Conservation (phyloP, 64 coral and sea anemone genomes). For the Orbicella faveolata region DNA sequence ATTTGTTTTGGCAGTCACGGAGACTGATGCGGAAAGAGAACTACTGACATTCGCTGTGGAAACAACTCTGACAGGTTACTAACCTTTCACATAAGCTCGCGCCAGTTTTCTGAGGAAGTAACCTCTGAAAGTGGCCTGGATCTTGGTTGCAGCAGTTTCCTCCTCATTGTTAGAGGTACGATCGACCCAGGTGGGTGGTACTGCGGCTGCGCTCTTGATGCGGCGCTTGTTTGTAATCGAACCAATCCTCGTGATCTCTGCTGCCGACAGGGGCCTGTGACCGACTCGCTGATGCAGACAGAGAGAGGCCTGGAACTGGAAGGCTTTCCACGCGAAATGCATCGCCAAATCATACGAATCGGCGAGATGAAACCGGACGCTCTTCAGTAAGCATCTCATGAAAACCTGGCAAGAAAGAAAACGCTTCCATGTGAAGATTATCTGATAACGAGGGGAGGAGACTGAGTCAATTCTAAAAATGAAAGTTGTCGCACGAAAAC, state of each 20-base stretch:
- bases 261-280: conserved; percentile 80
- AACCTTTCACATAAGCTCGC: conserved; percentile 69
- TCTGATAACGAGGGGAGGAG: no score
- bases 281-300: conserved; percentile 72
- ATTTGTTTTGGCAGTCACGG: no score
- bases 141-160: conserved; percentile 77
- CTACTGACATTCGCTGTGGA: no score
- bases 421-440: neutral
- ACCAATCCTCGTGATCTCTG: conserved; percentile 90
- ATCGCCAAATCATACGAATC: conserved; percentile 77
- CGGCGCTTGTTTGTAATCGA: conserved; percentile 41
- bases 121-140: conserved; percentile 88
- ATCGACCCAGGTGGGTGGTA: conserved; percentile 58
- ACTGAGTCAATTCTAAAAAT: no score
- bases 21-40: no score
- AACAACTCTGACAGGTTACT: neutral
- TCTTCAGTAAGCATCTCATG: conserved; percentile 86
- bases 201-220: conserved; percentile 17
- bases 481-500: no score
- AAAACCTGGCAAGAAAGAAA: conserved; percentile 62
- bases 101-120: conserved; percentile 83
- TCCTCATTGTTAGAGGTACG: conserved; percentile 63
- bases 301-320: conserved; percentile 81
- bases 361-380: conserved; percentile 73
- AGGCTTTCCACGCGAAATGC: conserved; percentile 99